These are phyloP conservation scores for Perca schrenkii DNA, from an alignment of 2,113 vertebrate species.

Conservation along the genomic window DNA sequence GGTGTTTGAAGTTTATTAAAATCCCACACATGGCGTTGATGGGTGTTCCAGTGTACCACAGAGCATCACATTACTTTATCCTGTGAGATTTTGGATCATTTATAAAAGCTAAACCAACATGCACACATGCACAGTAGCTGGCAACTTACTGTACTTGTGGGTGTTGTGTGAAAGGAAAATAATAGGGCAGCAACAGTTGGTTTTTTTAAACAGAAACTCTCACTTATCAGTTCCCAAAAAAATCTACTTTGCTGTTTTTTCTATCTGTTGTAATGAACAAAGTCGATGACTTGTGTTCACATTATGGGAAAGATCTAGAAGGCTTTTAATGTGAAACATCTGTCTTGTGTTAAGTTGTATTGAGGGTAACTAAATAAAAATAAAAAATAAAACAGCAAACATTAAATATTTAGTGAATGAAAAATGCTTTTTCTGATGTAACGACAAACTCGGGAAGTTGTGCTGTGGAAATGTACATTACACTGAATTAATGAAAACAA, in stretches of 20 bases:
- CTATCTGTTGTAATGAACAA: background rate
- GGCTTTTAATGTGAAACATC: background rate
- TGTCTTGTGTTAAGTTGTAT: background rate
- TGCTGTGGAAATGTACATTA: background rate
- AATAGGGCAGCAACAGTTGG: too few species aligned
- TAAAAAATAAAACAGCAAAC: background rate
- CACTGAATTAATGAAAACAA: background rate
- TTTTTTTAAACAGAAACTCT: background rate
- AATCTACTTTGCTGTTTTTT: background rate
- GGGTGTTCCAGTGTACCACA: background rate
- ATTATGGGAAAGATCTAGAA: background rate
- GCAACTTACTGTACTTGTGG: background rate
- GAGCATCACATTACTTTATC: background rate
- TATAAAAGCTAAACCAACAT: background rate
- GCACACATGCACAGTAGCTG: background rate
- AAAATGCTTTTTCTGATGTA: background rate
- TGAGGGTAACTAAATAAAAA: background rate
- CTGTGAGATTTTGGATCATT: background rate
- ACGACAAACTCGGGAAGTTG: background rate
- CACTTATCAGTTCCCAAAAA: background rate
- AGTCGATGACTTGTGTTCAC: background rate
- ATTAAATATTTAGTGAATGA: background rate
- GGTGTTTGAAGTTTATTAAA: too few species aligned
- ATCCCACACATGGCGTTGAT: background rate
- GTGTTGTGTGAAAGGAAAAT: background rate